phyloP scores from a whole-genome alignment of 2,888 invertebrate genomes.

The Serripes groenlandicus region DNA sequence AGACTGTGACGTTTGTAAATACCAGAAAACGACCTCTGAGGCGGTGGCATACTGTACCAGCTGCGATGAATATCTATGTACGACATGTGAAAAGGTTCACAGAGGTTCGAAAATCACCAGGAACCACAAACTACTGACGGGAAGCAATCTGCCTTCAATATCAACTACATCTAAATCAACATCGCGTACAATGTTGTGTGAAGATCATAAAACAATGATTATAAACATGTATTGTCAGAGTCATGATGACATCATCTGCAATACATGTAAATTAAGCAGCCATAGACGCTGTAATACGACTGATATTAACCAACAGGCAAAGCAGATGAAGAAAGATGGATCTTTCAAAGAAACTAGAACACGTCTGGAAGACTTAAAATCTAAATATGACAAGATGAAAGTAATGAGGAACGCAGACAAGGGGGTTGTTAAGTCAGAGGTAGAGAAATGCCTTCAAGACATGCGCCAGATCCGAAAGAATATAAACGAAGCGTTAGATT shows the following conservation, averaged over 20 bases:
- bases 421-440: not conserved
- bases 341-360: not conserved
- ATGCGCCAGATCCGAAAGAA: not conserved
- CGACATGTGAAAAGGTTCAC: not conserved
- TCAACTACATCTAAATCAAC: not conserved
- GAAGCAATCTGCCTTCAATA: not conserved
- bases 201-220: not conserved
- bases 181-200: not conserved
- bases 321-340: not conserved
- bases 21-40: not conserved
- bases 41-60: not conserved
- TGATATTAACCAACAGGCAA: not conserved
- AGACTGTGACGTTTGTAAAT: constrained; percentile 3
- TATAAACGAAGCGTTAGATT: not conserved
- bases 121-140: not conserved
- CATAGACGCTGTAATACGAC: not conserved
- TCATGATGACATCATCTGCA: not conserved
- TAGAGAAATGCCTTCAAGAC: not conserved
- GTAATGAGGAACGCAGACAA: not conserved
- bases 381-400: not conserved
- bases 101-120: not conserved
- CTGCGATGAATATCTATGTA: not conserved
- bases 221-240: not conserved
- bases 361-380: not conserved
- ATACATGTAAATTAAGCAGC: not conserved